Conservation (phyloP, 2,113 vertebrate species). For the Paratilapia polleni region DNA sequence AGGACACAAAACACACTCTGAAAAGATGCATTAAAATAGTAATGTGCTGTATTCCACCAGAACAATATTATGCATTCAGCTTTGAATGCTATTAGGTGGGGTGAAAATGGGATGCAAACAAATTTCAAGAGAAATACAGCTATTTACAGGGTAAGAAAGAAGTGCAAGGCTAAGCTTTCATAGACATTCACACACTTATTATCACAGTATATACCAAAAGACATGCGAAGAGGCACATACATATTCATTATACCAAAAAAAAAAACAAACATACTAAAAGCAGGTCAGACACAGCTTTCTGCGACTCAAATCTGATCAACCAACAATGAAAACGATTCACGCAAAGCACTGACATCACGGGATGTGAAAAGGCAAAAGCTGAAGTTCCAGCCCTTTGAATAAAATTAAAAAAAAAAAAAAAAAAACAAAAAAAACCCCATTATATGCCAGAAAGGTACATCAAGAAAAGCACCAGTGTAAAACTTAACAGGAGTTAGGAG, state of each 20-base stretch:
- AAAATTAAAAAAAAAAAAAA: no score
- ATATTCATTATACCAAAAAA: constrained; percentile 64
- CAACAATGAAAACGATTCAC: constrained; percentile 51
- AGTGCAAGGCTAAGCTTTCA: constrained; percentile 66
- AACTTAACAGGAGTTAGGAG: background rate
- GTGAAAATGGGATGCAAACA: constrained; percentile 27
- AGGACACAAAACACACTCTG: constrained; percentile 40
- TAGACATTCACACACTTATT: constrained; percentile 71
- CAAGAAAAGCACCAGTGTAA: constrained; percentile 8
- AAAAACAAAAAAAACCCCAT: no score
- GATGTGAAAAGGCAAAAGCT: constrained; percentile 74
- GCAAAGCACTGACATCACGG: constrained; percentile 70
- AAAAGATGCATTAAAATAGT: constrained; percentile 25
- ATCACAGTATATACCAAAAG: constrained; percentile 66
- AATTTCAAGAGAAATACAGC: constrained; percentile 34
- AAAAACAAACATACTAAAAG: constrained; percentile 57
- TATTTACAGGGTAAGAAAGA: constrained; percentile 66
- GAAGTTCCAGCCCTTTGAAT: constrained; percentile 72
- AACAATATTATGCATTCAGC: constrained; percentile 11
- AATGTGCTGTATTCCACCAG: constrained; percentile 14
- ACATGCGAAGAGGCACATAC: constrained; percentile 77
- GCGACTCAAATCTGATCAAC: constrained; percentile 52
- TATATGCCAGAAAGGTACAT: background rate
- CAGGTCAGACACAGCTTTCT: constrained; percentile 46
- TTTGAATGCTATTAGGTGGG: constrained; percentile 7